Evolutionary conservation across 2,888 invertebrate species (phyloP).

Genomic region (Drosophila diplacantha): DNA sequence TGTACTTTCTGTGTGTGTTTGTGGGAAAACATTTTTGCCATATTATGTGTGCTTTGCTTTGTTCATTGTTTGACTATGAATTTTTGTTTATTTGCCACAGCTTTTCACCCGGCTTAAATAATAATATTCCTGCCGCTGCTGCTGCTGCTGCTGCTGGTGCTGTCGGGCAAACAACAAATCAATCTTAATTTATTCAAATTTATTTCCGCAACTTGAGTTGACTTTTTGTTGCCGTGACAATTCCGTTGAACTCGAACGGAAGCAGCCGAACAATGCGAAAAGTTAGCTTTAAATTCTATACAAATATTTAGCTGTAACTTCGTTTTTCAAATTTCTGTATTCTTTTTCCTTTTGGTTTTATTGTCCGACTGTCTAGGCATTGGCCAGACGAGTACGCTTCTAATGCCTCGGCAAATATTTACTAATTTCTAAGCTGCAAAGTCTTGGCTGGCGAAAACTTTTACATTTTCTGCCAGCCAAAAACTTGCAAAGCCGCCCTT

Average conservation of each 20-base stretch:
- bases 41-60: constrained; percentile 35
- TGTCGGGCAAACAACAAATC: constrained; percentile 51
- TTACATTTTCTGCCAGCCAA: constrained; percentile 53
- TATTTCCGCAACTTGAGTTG: constrained; percentile 47
- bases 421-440: constrained; percentile 53
- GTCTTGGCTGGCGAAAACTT: constrained; percentile 51
- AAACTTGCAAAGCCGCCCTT: constrained; percentile 35
- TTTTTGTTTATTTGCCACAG: constrained; percentile 44
- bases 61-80: constrained; percentile 43
- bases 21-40: constrained; percentile 34
- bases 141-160: neutral
- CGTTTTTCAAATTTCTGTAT: constrained; percentile 1
- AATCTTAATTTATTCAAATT: constrained; percentile 64
- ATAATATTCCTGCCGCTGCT: constrained; percentile 21
- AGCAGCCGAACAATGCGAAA: constrained; percentile 16
- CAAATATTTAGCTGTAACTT: constrained; percentile 31
- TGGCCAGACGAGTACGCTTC: constrained; percentile 17
- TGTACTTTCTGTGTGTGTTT: constrained; percentile 47
- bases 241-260: constrained; percentile 20
- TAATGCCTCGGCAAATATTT: constrained; percentile 40
- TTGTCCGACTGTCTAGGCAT: constrained; percentile 19
- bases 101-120: constrained; percentile 39
- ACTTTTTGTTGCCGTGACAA: constrained; percentile 19
- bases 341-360: constrained; percentile 1
- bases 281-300: constrained; percentile 21